phyloP scores from a whole-genome alignment of 1,140 invertebrate species.

The Andrena cerasifolii region DNA sequence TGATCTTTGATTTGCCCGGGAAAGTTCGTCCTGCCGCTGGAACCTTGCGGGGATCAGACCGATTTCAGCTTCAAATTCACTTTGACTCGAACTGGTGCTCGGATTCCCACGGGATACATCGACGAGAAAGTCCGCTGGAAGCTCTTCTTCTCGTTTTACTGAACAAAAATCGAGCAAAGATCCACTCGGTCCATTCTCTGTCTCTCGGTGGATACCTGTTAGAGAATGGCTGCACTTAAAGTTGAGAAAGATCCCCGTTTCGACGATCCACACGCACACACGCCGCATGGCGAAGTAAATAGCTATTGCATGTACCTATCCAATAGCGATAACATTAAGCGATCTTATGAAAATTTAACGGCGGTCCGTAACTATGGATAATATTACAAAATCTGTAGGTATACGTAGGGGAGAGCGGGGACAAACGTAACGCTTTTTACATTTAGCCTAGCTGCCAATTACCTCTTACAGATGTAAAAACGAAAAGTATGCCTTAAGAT shows the following conservation, averaged over 20 bases:
- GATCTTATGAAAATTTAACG: no score
- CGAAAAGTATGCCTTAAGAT: no score
- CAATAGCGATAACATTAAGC: no score
- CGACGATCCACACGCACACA: neutral
- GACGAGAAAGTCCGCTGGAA: neutral
- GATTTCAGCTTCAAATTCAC: slow-evolving; percentile 62
- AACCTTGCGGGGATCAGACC: slow-evolving; percentile 56
- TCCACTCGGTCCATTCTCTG: slow-evolving; percentile 32
- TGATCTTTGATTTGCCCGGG: slow-evolving; percentile 53
- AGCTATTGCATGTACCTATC: no score
- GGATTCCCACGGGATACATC: slow-evolving; percentile 62
- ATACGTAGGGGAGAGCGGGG: no score
- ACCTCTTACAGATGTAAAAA: no score
- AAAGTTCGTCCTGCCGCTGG: slow-evolving; percentile 31
- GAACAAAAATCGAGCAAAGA: slow-evolving; percentile 48
- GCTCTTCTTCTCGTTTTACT: slow-evolving; percentile 22
- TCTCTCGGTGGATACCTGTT: slow-evolving; percentile 5
- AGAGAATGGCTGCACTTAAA: slow-evolving; percentile 37
- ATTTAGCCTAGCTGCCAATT: no score
- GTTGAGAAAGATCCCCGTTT: slow-evolving; percentile 17
- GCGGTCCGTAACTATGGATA: no score
- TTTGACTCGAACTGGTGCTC: slow-evolving; percentile 49
- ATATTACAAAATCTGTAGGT: no score
- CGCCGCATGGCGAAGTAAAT: neutral
- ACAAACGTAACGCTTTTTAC: no score